These are phyloP conservation scores for Eudasyphora cyanicolor DNA, from an alignment of 2,888 invertebrate genomes.

Conservation along the genomic window DNA sequence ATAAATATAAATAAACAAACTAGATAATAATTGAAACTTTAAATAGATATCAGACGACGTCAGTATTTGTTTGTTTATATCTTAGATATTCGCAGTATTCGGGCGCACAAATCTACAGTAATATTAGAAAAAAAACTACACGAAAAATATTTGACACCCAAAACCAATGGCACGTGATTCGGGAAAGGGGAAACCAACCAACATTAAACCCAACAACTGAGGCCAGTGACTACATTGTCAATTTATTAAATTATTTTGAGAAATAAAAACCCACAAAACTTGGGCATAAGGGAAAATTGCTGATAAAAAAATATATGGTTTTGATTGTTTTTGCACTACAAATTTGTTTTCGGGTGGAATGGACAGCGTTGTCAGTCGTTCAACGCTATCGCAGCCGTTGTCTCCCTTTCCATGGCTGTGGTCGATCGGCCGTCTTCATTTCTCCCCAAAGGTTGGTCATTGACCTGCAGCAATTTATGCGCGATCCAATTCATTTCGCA, in stretches of 20 bases:
- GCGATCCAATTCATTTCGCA: slow-evolving; percentile 8
- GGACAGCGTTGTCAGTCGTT: not conserved
- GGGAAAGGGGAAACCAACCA: not conserved
- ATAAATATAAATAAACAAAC: not conserved
- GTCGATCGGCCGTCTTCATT: slow-evolving; percentile 8
- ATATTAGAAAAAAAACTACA: not conserved
- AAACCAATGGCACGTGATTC: slow-evolving; percentile 43
- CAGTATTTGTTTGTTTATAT: slow-evolving; percentile 17
- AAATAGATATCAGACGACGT: slow-evolving; percentile 8
- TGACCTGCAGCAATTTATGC: slow-evolving; percentile 45
- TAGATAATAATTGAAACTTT: slow-evolving; percentile 19
- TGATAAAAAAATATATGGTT: slow-evolving; percentile 47
- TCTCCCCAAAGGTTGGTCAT: slow-evolving; percentile 47
- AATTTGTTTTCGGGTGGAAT: slow-evolving; percentile 19
- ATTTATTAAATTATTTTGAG: slow-evolving; percentile 5
- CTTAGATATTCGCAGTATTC: not conserved
- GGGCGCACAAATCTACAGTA: not conserved
- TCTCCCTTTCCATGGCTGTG: not conserved
- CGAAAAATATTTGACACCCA: not conserved
- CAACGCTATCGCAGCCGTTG: too few relatives aligned
- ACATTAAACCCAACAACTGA: too few relatives aligned
- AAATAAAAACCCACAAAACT: slow-evolving; percentile 1
- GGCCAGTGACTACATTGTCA: slow-evolving; percentile 31
- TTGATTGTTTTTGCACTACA: slow-evolving; percentile 12
- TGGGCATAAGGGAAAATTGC: slow-evolving; percentile 34